Conservation (phyloP, 2,888 invertebrate species). For the Erebia epiphron region DNA sequence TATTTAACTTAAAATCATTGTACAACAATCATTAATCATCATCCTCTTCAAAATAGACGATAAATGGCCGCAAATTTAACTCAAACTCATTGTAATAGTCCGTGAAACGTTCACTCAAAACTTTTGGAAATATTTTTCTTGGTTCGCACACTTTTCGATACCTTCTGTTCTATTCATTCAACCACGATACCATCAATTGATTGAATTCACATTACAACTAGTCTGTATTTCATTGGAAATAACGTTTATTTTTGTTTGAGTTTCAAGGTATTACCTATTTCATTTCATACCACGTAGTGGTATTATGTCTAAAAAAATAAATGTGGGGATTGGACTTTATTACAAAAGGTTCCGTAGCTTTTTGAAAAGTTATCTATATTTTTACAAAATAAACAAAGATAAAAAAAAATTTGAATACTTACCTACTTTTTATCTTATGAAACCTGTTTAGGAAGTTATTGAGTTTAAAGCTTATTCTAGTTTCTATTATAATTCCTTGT, state of each 20-base stretch:
- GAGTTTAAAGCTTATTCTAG: too few relatives aligned
- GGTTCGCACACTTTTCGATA: slow-evolving; percentile 66
- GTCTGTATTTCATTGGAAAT: neutral
- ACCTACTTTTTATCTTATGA: too few relatives aligned
- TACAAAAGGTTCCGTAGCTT: neutral
- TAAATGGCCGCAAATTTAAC: slow-evolving; percentile 77
- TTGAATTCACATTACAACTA: neutral
- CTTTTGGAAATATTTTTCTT: slow-evolving; percentile 52
- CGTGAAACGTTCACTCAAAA: slow-evolving; percentile 64
- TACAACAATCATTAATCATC: slow-evolving; percentile 61
- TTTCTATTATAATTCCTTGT: too few relatives aligned
- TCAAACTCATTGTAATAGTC: slow-evolving; percentile 55
- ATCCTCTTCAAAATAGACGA: slow-evolving; percentile 63
- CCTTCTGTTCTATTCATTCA: slow-evolving; percentile 36
- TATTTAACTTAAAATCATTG: too few relatives aligned
- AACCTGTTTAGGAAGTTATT: too few relatives aligned
- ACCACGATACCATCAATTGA: slow-evolving; percentile 11
- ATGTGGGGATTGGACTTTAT: neutral
- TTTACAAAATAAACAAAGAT: too few relatives aligned
- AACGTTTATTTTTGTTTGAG: slow-evolving; percentile 2
- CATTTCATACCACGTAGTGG: slow-evolving; percentile 7
- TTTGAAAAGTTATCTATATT: neutral
- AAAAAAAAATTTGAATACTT: too few relatives aligned
- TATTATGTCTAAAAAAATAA: neutral
- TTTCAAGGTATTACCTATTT: neutral